Conservation (phyloP, 1,140 invertebrate genomes). For the Diachasma alloeum region DNA sequence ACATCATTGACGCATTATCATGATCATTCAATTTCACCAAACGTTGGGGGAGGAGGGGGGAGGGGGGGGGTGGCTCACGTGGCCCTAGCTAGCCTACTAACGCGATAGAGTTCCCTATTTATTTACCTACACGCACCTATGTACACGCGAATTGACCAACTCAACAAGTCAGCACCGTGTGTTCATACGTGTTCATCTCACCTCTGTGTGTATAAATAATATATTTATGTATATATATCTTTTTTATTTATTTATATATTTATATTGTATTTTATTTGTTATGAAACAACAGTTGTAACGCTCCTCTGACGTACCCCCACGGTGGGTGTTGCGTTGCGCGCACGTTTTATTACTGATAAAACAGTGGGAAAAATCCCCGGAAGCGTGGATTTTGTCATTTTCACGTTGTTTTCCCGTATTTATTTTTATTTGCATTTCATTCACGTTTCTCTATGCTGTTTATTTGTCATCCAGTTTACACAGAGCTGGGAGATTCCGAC, state of each 20-base stretch:
- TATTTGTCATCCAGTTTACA: too few relatives aligned
- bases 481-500: too few relatives aligned
- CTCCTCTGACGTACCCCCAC: background rate
- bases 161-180: slow-evolving; percentile 14
- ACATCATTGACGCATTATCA: slow-evolving; percentile 19
- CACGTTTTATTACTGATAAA: background rate
- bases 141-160: slow-evolving; percentile 17
- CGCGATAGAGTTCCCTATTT: slow-evolving; percentile 48
- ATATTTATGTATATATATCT: slow-evolving; percentile 36
- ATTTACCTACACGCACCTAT: slow-evolving; percentile 19
- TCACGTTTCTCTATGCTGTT: too few relatives aligned
- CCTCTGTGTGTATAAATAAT: slow-evolving; percentile 27
- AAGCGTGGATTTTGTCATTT: slow-evolving; percentile 11
- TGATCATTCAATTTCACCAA: slow-evolving; percentile 21
- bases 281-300: slow-evolving; percentile 30
- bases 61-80: slow-evolving; percentile 34
- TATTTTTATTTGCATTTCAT: slow-evolving; percentile 13
- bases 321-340: slow-evolving; percentile 3
- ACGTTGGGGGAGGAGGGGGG: slow-evolving; percentile 8
- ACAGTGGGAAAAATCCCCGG: slow-evolving; percentile 16
- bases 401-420: background rate
- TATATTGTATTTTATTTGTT: slow-evolving; percentile 26
- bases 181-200: slow-evolving; percentile 5
- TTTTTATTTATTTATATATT: slow-evolving; percentile 31
- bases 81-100: slow-evolving; percentile 59